Conservation (phyloP, 2,113 vertebrate species). For the Gasterosteus nipponicus region DNA sequence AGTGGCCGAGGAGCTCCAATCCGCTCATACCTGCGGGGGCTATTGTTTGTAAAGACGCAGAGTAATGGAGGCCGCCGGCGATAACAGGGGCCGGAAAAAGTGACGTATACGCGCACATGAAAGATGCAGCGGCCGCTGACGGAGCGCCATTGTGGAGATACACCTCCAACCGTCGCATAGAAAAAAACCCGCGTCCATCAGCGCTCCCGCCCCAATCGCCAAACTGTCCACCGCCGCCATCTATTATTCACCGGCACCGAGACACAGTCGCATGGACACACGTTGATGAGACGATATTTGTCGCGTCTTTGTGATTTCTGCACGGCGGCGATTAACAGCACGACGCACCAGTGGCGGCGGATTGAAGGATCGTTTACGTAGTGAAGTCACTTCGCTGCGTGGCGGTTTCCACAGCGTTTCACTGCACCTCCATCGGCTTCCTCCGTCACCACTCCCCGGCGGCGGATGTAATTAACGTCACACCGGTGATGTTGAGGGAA, state of each 20-base stretch:
- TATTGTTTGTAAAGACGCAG: not conserved
- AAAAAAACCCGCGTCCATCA: slow-evolving; percentile 64
- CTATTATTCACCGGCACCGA: slow-evolving; percentile 56
- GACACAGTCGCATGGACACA: not conserved
- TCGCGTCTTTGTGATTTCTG: not conserved
- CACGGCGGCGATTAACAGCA: not conserved
- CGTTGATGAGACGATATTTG: not conserved
- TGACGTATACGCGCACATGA: slow-evolving; percentile 27
- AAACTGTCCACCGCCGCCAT: slow-evolving; percentile 58
- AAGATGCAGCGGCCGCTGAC: slow-evolving; percentile 32
- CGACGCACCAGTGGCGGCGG: not conserved
- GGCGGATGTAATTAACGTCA: slow-evolving; percentile 57
- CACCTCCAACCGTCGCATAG: slow-evolving; percentile 36
- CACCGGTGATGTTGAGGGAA: slow-evolving; percentile 51
- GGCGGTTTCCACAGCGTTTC: not conserved
- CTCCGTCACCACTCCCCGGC: slow-evolving; percentile 41
- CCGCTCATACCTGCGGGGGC: not conserved
- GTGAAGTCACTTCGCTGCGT: not conserved
- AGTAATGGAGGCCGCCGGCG: slow-evolving; percentile 4
- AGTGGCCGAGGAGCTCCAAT: not conserved
- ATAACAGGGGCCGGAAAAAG: not conserved
- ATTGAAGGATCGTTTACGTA: slow-evolving; percentile 33
- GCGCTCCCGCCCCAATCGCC: slow-evolving; percentile 38
- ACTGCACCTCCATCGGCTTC: slow-evolving; percentile 10
- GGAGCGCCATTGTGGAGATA: slow-evolving; percentile 39